A percentile compares a stretch with the other conserved stretches of the same genome.
These are phyloP conservation scores for Brachionus sp. DNA, from an alignment of 1,140 invertebrate species.

Conservation along the genomic window DNA sequence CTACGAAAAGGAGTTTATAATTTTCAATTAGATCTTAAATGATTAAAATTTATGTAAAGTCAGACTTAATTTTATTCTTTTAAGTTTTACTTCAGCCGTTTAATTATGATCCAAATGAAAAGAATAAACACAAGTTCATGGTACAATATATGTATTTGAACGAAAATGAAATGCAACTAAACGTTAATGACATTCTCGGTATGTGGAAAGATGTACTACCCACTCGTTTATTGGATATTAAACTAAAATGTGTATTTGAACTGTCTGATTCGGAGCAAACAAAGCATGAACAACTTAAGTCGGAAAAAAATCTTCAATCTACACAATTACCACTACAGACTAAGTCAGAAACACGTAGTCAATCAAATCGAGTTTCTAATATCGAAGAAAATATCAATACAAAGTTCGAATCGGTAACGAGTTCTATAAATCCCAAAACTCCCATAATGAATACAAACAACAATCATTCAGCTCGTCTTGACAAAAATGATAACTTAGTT, in stretches of 20 bases:
- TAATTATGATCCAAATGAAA: constrained; percentile 39
- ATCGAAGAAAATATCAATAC: neutral
- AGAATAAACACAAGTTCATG: constrained; percentile 44
- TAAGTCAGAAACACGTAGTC: neutral
- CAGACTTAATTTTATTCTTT: neutral
- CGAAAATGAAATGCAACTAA: constrained; percentile 32
- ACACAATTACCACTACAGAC: neutral
- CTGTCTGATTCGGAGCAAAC: neutral
- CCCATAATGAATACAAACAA: neutral
- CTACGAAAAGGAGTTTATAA: too few relatives aligned
- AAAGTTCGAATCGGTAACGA: neutral
- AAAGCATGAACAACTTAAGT: neutral
- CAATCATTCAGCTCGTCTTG: constrained; percentile 1
- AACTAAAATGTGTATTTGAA: constrained; percentile 44
- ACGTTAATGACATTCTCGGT: constrained; percentile 23
- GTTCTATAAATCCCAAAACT: neutral
- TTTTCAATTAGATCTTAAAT: too few relatives aligned
- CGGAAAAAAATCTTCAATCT: neutral
- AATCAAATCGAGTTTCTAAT: neutral
- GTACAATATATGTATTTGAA: constrained; percentile 46
- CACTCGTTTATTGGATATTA: constrained; percentile 16
- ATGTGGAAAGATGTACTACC: constrained; percentile 27
- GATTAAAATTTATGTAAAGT: too few relatives aligned
- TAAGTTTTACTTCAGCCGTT: constrained; percentile 37
- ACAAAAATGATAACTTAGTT: constrained; percentile 23